Base-by-base conservation (phyloP, 1,140 invertebrate genomes). In the Agrypnia vestita region DNA sequence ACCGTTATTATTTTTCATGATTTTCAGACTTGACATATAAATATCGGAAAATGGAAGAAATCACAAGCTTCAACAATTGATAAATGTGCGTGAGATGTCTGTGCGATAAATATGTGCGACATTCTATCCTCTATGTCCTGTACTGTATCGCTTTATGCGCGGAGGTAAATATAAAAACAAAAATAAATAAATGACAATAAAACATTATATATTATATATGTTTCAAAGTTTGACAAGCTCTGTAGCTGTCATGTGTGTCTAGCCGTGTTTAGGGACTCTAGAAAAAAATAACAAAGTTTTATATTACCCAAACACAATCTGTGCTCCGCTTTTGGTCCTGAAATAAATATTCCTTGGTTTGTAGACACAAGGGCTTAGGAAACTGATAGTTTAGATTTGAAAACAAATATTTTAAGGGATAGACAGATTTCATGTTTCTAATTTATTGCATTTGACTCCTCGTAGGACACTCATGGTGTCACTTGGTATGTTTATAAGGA, bases 301-400 rank as follows among this genome's bases (percentile, higher is more conserved):
- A 74, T 74, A 74, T 74, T 74, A 74, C 71, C 71, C 71, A 74
- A 74, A 74, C 71, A 56, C 55, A 74, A 74, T 74, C 51, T 55
- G 11, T 55, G 71, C 51, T 74, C 15, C 47, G 69, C 21, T 56
- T 35, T 35, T 35, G 71, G 21, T 51, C 35, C 53, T 17, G 51
- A 74, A 74, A 74, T 74, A 74, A 55, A 74, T 74, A 56, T 56
- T 21, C 47, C 35, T 12, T n/a, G 15, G 11, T 19, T 25, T 74
- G 71, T 56, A 74, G 71, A 55, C 51, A 44, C 21, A 56, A 74
- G 71, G 53, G 21, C 51, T 74, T 35, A 74, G 44, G 49, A 56
- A 43, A 74, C 53, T 74, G 71, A 55, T 74, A 55, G 49, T 74
- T 71, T 44, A 74, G 11, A 74, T 56, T 74, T 44, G 43, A 11